Conservation (phyloP, 2,797 vertebrate species). For the Lepilemur septentrionalis region DNA sequence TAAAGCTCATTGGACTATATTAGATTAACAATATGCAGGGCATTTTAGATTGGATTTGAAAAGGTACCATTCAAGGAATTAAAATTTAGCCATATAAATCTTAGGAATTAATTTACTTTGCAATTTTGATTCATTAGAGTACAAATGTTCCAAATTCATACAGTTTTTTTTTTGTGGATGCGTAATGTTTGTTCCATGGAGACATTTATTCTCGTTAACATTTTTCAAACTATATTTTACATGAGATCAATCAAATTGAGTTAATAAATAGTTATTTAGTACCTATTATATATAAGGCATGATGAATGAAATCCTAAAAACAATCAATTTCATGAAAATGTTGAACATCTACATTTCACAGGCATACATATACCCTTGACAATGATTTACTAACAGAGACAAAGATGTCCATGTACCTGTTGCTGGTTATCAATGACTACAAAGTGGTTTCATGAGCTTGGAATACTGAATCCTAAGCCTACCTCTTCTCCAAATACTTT, state of each 20-base stretch:
- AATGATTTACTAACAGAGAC: neutral
- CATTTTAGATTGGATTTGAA: slow-evolving; percentile 80
- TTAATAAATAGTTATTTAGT: slow-evolving; percentile 11
- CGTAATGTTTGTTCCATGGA: neutral
- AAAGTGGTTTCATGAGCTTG: neutral
- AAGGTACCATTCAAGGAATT: slow-evolving; percentile 70
- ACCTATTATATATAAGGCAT: neutral
- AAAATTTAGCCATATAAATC: slow-evolving; percentile 83
- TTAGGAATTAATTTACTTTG: slow-evolving; percentile 80
- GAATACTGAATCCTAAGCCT: neutral
- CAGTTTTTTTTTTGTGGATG: neutral
- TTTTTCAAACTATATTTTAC: slow-evolving; percentile 61
- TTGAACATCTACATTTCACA: neutral
- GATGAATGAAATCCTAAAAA: slow-evolving; percentile 14
- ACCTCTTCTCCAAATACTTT: neutral
- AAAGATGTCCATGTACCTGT: neutral
- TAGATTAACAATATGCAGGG: slow-evolving; percentile 79
- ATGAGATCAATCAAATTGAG: slow-evolving; percentile 16
- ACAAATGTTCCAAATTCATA: neutral
- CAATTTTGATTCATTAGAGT: slow-evolving; percentile 48
- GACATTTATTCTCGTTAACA: slow-evolving; percentile 46
- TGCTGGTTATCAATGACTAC: neutral
- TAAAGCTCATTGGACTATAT: slow-evolving; percentile 72
- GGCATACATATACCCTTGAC: neutral
- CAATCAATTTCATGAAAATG: neutral